Evolutionary conservation across 2,888 invertebrate species (phyloP).

Genomic region (Frankliniella intonsa): DNA sequence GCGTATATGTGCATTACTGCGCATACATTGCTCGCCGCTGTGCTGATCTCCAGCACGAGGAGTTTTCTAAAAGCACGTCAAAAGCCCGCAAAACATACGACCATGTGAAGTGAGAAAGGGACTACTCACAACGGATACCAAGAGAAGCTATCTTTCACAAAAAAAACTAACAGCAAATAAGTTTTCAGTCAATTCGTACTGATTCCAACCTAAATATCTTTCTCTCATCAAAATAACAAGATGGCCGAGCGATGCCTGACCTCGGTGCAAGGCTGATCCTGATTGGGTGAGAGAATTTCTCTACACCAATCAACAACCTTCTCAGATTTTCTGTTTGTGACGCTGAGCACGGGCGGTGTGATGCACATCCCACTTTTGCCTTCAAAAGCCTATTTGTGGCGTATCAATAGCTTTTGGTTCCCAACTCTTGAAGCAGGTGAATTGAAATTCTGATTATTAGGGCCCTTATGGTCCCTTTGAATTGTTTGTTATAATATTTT

Average conservation of each 20-base stretch:
- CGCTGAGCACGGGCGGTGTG: background rate
- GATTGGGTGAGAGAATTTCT: background rate
- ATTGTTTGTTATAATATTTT: too few species aligned
- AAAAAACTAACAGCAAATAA: conserved; percentile 7
- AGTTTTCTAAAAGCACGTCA: background rate
- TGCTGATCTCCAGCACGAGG: background rate
- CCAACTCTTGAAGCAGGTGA: too few species aligned
- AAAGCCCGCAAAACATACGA: background rate
- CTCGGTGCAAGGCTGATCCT: background rate
- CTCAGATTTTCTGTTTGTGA: conserved; percentile 17
- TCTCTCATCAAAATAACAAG: conserved; percentile 39
- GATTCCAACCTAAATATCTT: conserved; percentile 38
- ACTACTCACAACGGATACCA: conserved; percentile 19
- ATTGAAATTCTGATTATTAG: too few species aligned
- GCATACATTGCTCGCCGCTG: background rate
- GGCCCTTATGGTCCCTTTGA: too few species aligned
- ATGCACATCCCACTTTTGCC: background rate
- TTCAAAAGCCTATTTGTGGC: too few species aligned
- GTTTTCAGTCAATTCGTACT: background rate
- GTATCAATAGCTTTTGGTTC: too few species aligned
- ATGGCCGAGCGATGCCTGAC: conserved; percentile 35
- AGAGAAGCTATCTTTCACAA: conserved; percentile 20
- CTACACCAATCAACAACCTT: background rate
- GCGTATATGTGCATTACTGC: conserved; percentile 8
- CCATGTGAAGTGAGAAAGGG: background rate